phyloP scores from a whole-genome alignment of 2,113 vertebrate species.

The Ariopsis seemanni region DNA sequence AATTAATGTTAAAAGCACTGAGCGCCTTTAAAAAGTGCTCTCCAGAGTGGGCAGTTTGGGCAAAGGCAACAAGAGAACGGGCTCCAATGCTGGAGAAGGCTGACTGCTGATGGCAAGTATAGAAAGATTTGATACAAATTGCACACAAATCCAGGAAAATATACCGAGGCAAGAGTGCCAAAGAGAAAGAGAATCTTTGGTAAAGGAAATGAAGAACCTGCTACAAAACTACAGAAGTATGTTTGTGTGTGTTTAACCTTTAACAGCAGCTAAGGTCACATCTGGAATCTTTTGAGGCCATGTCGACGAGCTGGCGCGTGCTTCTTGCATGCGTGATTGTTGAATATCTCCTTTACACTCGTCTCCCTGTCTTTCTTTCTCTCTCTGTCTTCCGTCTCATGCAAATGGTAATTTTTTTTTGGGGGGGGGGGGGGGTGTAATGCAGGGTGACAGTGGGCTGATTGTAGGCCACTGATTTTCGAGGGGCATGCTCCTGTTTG shows the following conservation, averaged over 20 bases:
- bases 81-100: background rate
- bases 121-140: conserved; percentile 31
- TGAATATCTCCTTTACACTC: conserved; percentile 8
- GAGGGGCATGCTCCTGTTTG: conserved; percentile 42
- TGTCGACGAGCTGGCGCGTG: conserved; percentile 1
- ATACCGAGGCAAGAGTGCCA: background rate
- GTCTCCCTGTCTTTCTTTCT: background rate
- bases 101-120: conserved; percentile 47
- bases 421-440: background rate
- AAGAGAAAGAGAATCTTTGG: background rate
- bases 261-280: conserved; percentile 14
- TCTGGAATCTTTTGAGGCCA: conserved; percentile 27
- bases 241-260: conserved; percentile 30
- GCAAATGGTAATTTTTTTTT: background rate
- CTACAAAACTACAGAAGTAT: background rate
- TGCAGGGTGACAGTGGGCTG: conserved; percentile 1
- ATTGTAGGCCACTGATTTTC: conserved; percentile 1
- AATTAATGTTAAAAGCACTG: conserved; percentile 28
- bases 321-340: conserved; percentile 10
- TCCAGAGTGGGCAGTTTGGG: conserved; percentile 24
- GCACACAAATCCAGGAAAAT: conserved; percentile 3
- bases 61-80: background rate
- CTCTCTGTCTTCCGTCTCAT: background rate
- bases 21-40: conserved; percentile 26
- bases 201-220: conserved; percentile 14